phyloP scores from a whole-genome alignment of 2,888 invertebrate species.

The Drosophila bunnanda region DNA sequence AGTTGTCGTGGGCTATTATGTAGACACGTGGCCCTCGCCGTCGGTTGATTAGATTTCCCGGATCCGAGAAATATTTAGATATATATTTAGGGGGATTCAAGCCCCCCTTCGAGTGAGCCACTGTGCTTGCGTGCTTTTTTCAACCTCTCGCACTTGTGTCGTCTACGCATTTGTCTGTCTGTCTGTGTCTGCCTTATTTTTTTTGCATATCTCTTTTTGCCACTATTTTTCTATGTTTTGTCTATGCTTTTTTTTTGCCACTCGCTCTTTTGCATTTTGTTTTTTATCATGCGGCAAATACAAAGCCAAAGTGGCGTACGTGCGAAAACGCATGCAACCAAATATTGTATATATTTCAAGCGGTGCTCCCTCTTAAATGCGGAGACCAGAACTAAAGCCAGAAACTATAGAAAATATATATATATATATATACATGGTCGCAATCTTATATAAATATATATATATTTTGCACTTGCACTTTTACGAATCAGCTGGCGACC shows the following conservation, averaged over 20 bases:
- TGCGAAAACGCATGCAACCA: slow-evolving; percentile 83
- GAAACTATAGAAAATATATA: slow-evolving; percentile 20
- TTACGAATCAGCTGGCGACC: slow-evolving; percentile 38
- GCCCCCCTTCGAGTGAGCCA: background rate
- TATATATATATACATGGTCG: background rate
- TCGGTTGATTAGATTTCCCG: slow-evolving; percentile 53
- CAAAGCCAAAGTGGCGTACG: slow-evolving; percentile 80
- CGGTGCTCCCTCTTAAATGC: slow-evolving; percentile 36
- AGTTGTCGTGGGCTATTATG: slow-evolving; percentile 6
- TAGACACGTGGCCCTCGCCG: slow-evolving; percentile 24
- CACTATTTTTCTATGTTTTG: slow-evolving; percentile 22
- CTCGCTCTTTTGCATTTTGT: slow-evolving; percentile 32
- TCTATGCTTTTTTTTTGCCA: slow-evolving; percentile 10
- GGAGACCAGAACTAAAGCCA: slow-evolving; percentile 34
- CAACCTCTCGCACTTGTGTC: background rate
- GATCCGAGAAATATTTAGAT: background rate
- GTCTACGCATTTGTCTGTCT: slow-evolving; percentile 34
- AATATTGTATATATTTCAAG: slow-evolving; percentile 50
- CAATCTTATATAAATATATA: slow-evolving; percentile 19
- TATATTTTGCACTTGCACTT: slow-evolving; percentile 18
- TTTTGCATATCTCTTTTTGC: slow-evolving; percentile 37
- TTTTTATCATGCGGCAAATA: slow-evolving; percentile 54
- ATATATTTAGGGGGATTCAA: background rate
- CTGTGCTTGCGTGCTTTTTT: slow-evolving; percentile 15
- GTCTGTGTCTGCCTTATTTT: slow-evolving; percentile 7